Percentiles rank a stretch among this genome's conserved stretches.
These are phyloP conservation scores for Dinocampus coccinellae DNA, from an alignment of 2,888 invertebrate species.

Conservation along the genomic window DNA sequence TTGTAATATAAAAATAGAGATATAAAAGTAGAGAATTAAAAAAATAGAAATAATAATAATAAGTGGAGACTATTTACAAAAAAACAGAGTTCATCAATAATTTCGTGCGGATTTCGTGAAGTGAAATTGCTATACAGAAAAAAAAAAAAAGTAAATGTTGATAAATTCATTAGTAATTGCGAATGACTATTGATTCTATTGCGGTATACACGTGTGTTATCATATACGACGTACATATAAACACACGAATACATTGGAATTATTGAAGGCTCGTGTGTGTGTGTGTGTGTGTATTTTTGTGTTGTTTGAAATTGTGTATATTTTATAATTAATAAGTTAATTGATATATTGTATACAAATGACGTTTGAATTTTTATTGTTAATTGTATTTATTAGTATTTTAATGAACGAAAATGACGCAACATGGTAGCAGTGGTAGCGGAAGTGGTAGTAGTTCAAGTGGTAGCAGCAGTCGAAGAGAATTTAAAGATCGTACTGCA, in stretches of 20 bases:
- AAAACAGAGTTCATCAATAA: neutral
- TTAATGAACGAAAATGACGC: constrained; percentile 52
- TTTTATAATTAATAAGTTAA: neutral
- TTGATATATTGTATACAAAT: neutral
- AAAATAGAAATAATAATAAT: too few species aligned
- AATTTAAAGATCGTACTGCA: constrained; percentile 50
- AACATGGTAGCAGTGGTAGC: constrained; percentile 60
- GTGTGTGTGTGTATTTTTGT: neutral
- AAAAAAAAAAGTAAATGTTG: neutral
- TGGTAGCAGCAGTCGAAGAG: constrained; percentile 52
- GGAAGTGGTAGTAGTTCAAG: constrained; percentile 60
- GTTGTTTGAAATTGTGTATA: neutral
- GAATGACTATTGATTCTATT: neutral
- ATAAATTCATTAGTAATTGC: neutral
- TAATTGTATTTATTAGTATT: neutral
- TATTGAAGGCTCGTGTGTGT: neutral
- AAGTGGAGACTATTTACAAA: too few species aligned
- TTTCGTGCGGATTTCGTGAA: neutral
- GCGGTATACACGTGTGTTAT: neutral
- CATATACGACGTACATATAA: neutral
- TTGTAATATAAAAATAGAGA: neutral
- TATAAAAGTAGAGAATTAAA: neutral
- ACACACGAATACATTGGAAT: neutral
- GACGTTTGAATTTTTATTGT: constrained; percentile 12
- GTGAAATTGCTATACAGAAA: neutral